Conservation (phyloP, 2,797 vertebrate species). For the Brachyrhaphis roseni region DNA sequence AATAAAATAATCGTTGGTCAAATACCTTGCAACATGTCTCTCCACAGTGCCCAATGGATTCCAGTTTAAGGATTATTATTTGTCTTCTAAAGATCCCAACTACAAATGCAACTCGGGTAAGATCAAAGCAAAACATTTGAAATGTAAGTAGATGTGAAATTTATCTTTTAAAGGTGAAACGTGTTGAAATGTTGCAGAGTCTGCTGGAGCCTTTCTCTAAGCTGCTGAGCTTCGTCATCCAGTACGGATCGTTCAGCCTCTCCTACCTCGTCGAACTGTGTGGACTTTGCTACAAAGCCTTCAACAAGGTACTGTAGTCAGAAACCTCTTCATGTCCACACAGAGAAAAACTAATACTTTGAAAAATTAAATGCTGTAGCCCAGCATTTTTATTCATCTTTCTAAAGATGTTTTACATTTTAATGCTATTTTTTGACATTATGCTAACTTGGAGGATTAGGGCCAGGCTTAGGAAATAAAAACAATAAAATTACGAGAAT, state of each 20-base stretch:
- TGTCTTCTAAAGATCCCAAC: constrained; percentile 97
- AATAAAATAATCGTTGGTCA: background rate
- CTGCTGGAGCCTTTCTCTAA: constrained; percentile 98
- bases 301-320: constrained; percentile 89
- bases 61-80: constrained; percentile 97
- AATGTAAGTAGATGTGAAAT: constrained; percentile 10
- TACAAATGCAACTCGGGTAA: constrained; percentile 93
- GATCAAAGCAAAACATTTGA: constrained; percentile 40
- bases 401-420: background rate
- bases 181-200: constrained; percentile 79
- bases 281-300: constrained; percentile 94
- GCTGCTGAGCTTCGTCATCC: constrained; percentile 95
- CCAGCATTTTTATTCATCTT: background rate
- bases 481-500: too few species aligned
- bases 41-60: constrained; percentile 94
- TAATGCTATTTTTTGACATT: background rate
- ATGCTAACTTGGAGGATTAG: too few species aligned
- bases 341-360: background rate
- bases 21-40: constrained; percentile 18
- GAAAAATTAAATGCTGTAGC: background rate
- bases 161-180: constrained; percentile 16
- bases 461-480: too few species aligned
- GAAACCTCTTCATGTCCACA: background rate
- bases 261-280: constrained; percentile 96
- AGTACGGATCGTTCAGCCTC: constrained; percentile 95